phyloP scores from a whole-genome alignment of 2,113 vertebrate species.

The Chitala chitala region DNA sequence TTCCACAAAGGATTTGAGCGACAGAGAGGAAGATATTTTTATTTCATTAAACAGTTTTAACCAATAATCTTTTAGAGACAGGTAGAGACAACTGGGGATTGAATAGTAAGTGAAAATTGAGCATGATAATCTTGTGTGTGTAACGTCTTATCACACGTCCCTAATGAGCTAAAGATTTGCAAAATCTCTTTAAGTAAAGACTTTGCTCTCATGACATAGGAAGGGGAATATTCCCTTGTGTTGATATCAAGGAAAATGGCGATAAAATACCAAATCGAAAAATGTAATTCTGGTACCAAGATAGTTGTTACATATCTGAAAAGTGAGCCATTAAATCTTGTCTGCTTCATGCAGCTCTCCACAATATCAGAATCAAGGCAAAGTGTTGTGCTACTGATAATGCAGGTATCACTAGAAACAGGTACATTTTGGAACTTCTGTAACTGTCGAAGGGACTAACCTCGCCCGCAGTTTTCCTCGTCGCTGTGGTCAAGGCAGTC shows the following conservation, averaged over 20 bases:
- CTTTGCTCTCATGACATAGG: not conserved
- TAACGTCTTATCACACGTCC: too few relatives aligned
- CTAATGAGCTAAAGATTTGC: not conserved
- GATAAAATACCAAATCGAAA: not conserved
- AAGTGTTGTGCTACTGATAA: not conserved
- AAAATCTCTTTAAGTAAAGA: not conserved
- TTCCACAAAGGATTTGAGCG: too few relatives aligned
- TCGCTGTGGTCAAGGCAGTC: slow-evolving; percentile 81
- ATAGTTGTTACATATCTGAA: too few relatives aligned
- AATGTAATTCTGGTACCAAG: too few relatives aligned
- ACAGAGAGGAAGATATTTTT: too few relatives aligned
- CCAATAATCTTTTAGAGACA: too few relatives aligned
- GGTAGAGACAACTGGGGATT: not conserved
- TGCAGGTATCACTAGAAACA: not conserved
- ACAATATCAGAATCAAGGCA: too few relatives aligned
- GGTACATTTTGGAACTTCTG: not conserved
- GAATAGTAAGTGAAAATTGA: not conserved
- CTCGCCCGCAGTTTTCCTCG: slow-evolving; percentile 70
- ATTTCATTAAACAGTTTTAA: too few relatives aligned
- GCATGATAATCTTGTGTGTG: not conserved
- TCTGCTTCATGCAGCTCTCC: too few relatives aligned
- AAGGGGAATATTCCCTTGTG: not conserved
- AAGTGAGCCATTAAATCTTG: too few relatives aligned
- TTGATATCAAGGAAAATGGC: not conserved
- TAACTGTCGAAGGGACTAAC: slow-evolving; percentile 41